Base-by-base conservation (phyloP, 2,888 invertebrate genomes). In the Phaedon cochleariae region DNA sequence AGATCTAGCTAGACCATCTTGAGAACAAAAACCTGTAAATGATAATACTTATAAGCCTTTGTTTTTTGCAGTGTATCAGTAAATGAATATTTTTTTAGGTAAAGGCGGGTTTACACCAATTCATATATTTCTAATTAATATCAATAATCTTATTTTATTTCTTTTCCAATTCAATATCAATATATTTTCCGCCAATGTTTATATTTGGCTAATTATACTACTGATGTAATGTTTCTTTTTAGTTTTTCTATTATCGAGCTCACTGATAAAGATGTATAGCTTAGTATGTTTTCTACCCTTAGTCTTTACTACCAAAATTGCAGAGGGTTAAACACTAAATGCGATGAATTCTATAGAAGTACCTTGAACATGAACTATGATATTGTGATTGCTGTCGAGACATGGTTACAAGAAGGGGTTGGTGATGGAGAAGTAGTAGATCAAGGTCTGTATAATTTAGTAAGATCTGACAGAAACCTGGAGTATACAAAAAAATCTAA, bases 251-350 rank as follows among this genome's bases (percentile, higher is more conserved):
- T 26, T 7, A 26, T 26, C 26, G 26, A 26, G 26, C 26, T 26
- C 26, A 26, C 26, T 26, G 4, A 26, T 26, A 17, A 17, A 48
- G 48, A 17, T 3, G 18, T 48, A 20, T 48, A 48, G 9, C 48
- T 48, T 17, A 17, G 48, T 48, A 48, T 48, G 49, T 49, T 49
- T 3, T 49, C 20, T 5, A 49, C 3, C 48, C 48, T 17, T 17
- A 48, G 18, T 17, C 7, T 48, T 48, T 17, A 48, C 18, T 48
- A 18, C 49, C 49, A 49, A 49, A 49, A 49, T 49, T 49, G 49
- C 21, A 49, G 49, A 49, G 49, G 49, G 49, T 49, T 49, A 21
- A 49, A 49, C 21, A 49, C 49, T 49, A 21, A 49, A 49, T 49
- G 49, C 22, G 21, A 49, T 49, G 49, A 49, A 49, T 49, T 18